Conservation (phyloP, 2,797 vertebrate species). For the Eupleurogrammus muticus region DNA sequence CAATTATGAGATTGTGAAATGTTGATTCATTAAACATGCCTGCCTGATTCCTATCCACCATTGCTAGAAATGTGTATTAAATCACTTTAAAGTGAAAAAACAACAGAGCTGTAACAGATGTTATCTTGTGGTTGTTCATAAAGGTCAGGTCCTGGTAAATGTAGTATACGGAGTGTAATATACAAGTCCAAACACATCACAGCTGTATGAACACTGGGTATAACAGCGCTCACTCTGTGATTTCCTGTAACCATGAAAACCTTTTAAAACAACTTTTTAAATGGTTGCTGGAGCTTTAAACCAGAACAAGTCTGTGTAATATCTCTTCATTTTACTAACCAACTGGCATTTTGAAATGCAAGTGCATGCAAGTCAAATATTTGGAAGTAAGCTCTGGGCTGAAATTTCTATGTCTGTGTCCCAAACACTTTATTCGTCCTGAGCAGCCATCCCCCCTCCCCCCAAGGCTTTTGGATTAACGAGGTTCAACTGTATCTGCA, state of each 20-base stretch:
- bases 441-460: constrained; percentile 25
- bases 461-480: constrained; percentile 65
- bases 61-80: neutral
- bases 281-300: constrained; percentile 22
- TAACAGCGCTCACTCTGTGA: neutral
- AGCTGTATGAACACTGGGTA: constrained; percentile 18
- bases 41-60: constrained; percentile 4
- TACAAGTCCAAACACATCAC: constrained; percentile 20
- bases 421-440: constrained; percentile 36
- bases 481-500: constrained; percentile 62
- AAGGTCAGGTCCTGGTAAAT: neutral
- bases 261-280: constrained; percentile 9
- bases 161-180: constrained; percentile 2
- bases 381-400: constrained; percentile 53
- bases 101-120: neutral
- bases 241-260: neutral
- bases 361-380: constrained; percentile 72
- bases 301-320: constrained; percentile 10
- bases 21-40: constrained; percentile 12
- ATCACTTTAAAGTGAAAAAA: constrained; percentile 6
- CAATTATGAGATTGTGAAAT: constrained; percentile 41
- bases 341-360: constrained; percentile 56
- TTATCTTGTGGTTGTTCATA: constrained; percentile 10
- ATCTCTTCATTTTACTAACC: constrained; percentile 68
- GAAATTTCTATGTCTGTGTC: constrained; percentile 63